These are phyloP conservation scores for Phacellophora camtschatica DNA, from an alignment of 30 jellyfish, hydroid and myxozoan genomes.

Conservation along the genomic window DNA sequence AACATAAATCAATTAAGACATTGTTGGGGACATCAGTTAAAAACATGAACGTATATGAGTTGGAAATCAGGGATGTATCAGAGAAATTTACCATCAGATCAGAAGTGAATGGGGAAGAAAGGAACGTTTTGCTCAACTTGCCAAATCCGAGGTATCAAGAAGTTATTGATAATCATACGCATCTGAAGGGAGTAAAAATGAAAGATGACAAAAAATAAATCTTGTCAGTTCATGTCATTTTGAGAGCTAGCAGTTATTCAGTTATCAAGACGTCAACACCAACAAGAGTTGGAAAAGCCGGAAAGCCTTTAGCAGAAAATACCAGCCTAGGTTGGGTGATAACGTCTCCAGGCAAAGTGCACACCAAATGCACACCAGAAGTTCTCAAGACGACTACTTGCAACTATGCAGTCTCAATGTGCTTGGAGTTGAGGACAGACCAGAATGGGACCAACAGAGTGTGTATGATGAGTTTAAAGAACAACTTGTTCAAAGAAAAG, in stretches of 20 bases:
- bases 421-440: constrained; percentile 66
- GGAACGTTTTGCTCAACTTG: constrained; percentile 35
- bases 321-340: constrained; percentile 82
- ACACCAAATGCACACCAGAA: constrained; percentile 18
- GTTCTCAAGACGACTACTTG: constrained; percentile 62
- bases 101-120: constrained; percentile 38
- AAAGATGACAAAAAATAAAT: constrained; percentile 35
- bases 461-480: constrained; percentile 68
- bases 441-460: constrained; percentile 58
- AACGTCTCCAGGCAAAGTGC: constrained; percentile 65
- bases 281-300: constrained; percentile 56
- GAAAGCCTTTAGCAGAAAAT: constrained; percentile 74
- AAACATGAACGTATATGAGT: constrained; percentile 39
- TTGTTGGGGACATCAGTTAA: constrained; percentile 28
- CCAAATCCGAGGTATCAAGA: constrained; percentile 47
- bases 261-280: constrained; percentile 50
- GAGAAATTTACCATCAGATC: background rate
- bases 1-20: constrained; percentile 50
- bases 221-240: constrained; percentile 36
- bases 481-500: constrained; percentile 35
- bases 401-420: constrained; percentile 67
- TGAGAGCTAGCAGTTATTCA: constrained; percentile 58
- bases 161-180: constrained; percentile 43
- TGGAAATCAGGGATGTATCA: background rate
- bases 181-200: constrained; percentile 59